Evolutionary conservation across 1,140 invertebrate genomes (phyloP), one percentile per base, ranked within the genome.

Genomic region (Carposina sasakii): DNA sequence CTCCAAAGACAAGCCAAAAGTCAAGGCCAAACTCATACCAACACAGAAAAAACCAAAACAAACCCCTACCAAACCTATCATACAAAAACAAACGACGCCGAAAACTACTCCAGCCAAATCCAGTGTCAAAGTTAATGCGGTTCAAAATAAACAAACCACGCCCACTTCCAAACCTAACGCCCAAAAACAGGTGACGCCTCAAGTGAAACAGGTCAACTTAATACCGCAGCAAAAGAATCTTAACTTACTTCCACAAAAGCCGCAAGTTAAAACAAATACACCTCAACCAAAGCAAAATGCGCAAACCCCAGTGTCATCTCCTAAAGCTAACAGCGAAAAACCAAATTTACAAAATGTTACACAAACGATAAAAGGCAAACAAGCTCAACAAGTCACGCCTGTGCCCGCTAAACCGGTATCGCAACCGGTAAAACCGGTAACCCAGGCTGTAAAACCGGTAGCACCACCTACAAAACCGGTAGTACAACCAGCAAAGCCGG

Each of bases 21-120:
- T 50, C n/a, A 81, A 75, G 48, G 60, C 58, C 0, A 78, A 76
- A 59, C 62, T 71, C 1, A 55, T 67, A 13, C 42, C 67, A 3
- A 65, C 62, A 1, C 58, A 63, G 1, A n/a, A n/a, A n/a, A 34
- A 57, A 0, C 57, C 51, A 3, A 71, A 67, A 45, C 44, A 57
- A 0, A 73, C 69, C 41, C 31, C 31, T 1, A 10, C 42, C 17
- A 47, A 47, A 34, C 33, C 31, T 0, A 5, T 2, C 13, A 10
- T 13, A 8, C 30, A 21, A 13, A 16, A n/a, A 16, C 23, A 13
- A 36, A n/a, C 13, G 4, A 16, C 16, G 3, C 24, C 12, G n/a
- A n/a, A n/a, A n/a, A n/a, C n/a, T n/a, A n/a, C n/a, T n/a, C n/a
- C n/a, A n/a, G n/a, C n/a, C n/a, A n/a, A n/a, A n/a, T n/a, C n/a